phyloP scores from a whole-genome alignment of 2,113 vertebrate species.

The Muntiacus muntjak region DNA sequence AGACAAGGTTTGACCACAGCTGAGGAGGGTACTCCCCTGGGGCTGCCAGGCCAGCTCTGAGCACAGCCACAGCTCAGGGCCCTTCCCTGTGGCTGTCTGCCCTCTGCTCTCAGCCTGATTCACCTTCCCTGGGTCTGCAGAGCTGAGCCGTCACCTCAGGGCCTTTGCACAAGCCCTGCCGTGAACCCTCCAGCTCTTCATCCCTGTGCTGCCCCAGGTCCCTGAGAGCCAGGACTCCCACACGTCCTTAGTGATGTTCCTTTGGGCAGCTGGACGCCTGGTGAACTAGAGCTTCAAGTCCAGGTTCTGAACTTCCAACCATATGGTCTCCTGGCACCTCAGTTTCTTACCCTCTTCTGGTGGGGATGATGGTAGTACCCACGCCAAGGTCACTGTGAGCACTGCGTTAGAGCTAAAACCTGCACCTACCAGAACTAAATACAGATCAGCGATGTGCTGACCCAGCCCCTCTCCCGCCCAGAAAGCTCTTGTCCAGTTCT shows the following conservation, averaged over 20 bases:
- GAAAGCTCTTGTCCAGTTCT: background rate
- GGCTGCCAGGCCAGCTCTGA: background rate
- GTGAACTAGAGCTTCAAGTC: background rate
- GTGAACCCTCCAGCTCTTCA: accelerated
- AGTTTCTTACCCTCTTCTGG: background rate
- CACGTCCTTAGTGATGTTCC: background rate
- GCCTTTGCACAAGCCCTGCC: background rate
- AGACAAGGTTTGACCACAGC: background rate
- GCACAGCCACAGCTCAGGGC: background rate
- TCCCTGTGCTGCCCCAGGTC: background rate
- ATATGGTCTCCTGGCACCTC: background rate
- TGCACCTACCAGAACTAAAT: background rate
- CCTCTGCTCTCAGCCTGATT: background rate
- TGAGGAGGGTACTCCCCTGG: background rate
- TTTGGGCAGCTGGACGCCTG: background rate
- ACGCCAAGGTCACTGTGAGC: too few species aligned
- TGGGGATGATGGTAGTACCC: accelerated
- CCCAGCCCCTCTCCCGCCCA: accelerated
- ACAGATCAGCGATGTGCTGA: accelerated
- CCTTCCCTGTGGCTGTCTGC: background rate
- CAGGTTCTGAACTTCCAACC: background rate
- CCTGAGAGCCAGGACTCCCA: background rate
- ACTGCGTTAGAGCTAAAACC: accelerated
- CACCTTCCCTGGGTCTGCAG: background rate
- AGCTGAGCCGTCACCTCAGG: background rate